phyloP scores from a whole-genome alignment of 2,797 vertebrate genomes.

The Poecilia velifera region DNA sequence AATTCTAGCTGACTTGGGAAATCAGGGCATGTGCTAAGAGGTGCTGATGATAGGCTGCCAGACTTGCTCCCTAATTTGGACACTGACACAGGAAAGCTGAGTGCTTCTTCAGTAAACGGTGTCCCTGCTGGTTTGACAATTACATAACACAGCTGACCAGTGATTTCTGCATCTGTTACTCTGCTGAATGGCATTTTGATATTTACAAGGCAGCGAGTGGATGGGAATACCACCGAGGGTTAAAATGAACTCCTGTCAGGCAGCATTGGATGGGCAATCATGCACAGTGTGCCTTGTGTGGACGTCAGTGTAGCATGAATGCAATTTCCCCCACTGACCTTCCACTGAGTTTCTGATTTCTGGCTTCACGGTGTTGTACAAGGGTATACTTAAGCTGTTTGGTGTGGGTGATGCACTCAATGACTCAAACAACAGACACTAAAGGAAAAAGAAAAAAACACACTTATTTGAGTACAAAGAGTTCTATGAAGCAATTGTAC shows the following conservation, averaged over 20 bases:
- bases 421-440: conserved; percentile 31
- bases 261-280: conserved; percentile 56
- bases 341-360: conserved; percentile 48
- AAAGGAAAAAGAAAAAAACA: conserved; percentile 27
- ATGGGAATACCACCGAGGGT: conserved; percentile 41
- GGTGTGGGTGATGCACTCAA: conserved; percentile 55
- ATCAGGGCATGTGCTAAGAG: conserved; percentile 50
- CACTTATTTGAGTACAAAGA: conserved; percentile 28
- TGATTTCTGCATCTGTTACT: conserved; percentile 67
- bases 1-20: conserved; percentile 51
- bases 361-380: conserved; percentile 29
- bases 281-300: conserved; percentile 52
- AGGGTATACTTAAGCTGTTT: conserved; percentile 64
- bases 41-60: conserved; percentile 73
- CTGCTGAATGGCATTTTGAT: conserved; percentile 57
- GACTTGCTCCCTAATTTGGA: conserved; percentile 68
- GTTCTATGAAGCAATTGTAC: conserved; percentile 41
- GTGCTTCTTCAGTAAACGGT: conserved; percentile 55
- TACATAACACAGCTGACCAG: conserved; percentile 72
- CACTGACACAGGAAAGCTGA: conserved; percentile 64
- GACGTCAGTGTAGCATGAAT: conserved; percentile 65
- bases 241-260: conserved; percentile 64
- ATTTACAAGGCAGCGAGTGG: conserved; percentile 27
- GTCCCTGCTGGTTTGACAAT: conserved; percentile 70
- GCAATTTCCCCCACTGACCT: conserved; percentile 64